These are phyloP conservation scores for Eospalax fontanierii DNA, from an alignment of 2,797 vertebrate genomes.

Conservation along the genomic window DNA sequence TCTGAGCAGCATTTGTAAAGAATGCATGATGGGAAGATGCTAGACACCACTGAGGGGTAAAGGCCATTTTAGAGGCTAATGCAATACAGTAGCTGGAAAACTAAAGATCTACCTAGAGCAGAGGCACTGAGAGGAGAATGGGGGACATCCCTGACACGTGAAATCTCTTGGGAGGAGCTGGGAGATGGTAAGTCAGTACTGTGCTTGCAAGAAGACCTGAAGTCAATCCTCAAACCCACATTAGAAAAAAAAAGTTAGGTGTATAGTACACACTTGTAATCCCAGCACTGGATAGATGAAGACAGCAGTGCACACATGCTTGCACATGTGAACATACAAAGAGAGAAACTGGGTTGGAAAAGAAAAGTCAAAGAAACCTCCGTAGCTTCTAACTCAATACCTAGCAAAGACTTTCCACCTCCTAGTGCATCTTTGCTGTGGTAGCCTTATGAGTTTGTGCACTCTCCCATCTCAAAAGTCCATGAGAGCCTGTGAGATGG, in stretches of 20 bases:
- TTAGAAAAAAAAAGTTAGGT: background rate
- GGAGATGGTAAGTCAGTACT: background rate
- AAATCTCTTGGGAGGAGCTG: background rate
- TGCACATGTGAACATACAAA: too few relatives aligned
- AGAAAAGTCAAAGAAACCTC: background rate
- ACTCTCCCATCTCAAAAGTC: background rate
- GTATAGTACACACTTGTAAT: background rate
- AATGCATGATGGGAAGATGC: too few relatives aligned
- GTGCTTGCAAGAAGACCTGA: background rate
- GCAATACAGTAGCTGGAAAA: background rate
- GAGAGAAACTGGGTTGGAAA: background rate
- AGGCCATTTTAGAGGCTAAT: background rate
- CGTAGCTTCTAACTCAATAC: background rate
- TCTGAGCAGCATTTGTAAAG: background rate
- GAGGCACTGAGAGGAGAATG: background rate
- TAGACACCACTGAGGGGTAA: background rate
- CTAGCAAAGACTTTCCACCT: background rate
- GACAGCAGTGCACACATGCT: background rate
- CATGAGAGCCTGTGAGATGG: too few relatives aligned
- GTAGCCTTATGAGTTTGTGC: background rate
- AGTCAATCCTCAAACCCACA: background rate
- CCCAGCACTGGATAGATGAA: background rate
- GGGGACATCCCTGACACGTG: too few relatives aligned
- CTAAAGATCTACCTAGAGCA: background rate
- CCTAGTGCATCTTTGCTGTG: background rate